Evolutionary conservation across 1,140 invertebrate species (phyloP).

Genomic region (Drosophila lacteicornis): DNA sequence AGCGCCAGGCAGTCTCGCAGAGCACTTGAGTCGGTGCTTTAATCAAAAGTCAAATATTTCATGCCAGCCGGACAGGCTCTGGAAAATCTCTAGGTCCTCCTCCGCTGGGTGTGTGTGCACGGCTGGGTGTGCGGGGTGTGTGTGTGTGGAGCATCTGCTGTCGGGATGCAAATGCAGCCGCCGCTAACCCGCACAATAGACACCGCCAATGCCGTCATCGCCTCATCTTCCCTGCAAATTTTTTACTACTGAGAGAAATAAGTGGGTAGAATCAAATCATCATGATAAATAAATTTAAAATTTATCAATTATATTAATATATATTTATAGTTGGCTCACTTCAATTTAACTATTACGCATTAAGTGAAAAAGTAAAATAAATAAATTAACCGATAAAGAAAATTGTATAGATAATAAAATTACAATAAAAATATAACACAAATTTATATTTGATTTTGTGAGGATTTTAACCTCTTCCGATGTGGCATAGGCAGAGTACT

Average conservation of each 20-base stretch:
- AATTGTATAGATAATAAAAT: too few relatives aligned
- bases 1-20: constrained; percentile 34
- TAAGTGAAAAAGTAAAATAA: too few relatives aligned
- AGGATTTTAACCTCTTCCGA: too few relatives aligned
- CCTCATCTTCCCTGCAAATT: constrained; percentile 20
- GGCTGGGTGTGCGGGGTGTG: not conserved
- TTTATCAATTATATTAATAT: too few relatives aligned
- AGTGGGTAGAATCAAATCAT: not conserved
- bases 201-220: constrained; percentile 50
- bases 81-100: constrained; percentile 19
- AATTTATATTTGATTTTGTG: too few relatives aligned
- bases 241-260: constrained; percentile 8
- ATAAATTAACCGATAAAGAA: too few relatives aligned
- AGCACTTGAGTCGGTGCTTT: constrained; percentile 81
- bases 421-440: too few relatives aligned
- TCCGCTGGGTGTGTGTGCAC: not conserved
- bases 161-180: constrained; percentile 76
- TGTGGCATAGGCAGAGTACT: too few relatives aligned
- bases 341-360: too few relatives aligned
- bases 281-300: too few relatives aligned
- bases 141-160: constrained; percentile 72
- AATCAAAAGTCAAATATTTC: constrained; percentile 83
- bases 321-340: too few relatives aligned
- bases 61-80: constrained; percentile 57
- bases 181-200: constrained; percentile 71